phyloP scores from a whole-genome alignment of 2,888 invertebrate species.

The Marasmarcha lunaedactyla region DNA sequence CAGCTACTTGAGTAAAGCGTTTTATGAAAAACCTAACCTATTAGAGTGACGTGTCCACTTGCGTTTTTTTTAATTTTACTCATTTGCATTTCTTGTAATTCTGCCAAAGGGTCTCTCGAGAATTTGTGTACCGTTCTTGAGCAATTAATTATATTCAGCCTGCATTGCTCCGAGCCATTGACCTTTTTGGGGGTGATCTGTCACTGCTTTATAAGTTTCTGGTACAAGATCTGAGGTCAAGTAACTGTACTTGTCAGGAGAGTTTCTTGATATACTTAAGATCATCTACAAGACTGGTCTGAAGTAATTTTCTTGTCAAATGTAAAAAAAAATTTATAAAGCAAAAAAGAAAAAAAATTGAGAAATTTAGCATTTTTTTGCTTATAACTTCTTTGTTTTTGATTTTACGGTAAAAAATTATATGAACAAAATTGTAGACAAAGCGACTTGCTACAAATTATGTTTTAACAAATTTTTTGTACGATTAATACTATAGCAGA shows the following conservation, averaged over 20 bases:
- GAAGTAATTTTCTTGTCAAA: too few species aligned
- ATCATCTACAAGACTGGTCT: too few species aligned
- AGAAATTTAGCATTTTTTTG: too few species aligned
- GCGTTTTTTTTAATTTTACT: not conserved
- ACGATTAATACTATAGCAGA: too few species aligned
- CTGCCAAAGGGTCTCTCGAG: not conserved
- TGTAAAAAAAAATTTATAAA: too few species aligned
- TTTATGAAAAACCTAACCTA: not conserved
- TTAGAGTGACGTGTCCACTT: not conserved
- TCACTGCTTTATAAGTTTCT: not conserved
- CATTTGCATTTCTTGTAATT: not conserved
- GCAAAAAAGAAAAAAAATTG: too few species aligned
- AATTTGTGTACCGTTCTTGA: not conserved
- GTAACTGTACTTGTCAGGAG: too few species aligned
- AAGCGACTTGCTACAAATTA: too few species aligned
- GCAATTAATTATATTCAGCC: not conserved
- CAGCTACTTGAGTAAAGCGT: not conserved
- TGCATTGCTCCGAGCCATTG: not conserved
- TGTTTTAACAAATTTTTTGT: too few species aligned
- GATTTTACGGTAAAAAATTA: too few species aligned
- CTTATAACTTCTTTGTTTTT: too few species aligned
- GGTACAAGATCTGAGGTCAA: not conserved
- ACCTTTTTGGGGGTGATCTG: not conserved
- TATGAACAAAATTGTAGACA: too few species aligned
- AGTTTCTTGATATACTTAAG: not conserved